Evolutionary conservation across 92 coral and sea anemone genomes (phyloP), one percentile per base, ranked within the genome.

Genomic region (Porites divaricata): DNA sequence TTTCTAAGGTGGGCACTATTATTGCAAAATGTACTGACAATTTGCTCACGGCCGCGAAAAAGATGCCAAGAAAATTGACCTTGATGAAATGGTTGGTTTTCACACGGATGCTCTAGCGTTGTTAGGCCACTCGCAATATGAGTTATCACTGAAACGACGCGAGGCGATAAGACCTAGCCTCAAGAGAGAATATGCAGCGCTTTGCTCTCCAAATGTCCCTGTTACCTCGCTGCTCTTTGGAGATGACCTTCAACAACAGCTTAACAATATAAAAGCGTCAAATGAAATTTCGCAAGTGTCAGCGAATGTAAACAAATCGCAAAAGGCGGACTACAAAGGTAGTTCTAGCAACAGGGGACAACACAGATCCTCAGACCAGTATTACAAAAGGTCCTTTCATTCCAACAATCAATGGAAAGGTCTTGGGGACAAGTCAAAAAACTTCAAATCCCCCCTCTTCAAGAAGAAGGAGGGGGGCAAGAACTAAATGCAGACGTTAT

Each of bases 121-220:
- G 6, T 28, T 76, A 73, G 88, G 88, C 26, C 83, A 76, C 78
- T 11, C 83, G 41, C 88, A 77, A 62, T 26, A 77, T n/a, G 77
- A 85, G 77, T 78, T 77, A 59, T 76, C 78, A 1, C 21, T 76
- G 88, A 70, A 76, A 54, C 20, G 83, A 9, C 52, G 72, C 9
- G 71, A 85, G 63, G 76, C 77, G n/a, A 77, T 54, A 76, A 77
- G 28, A 67, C 76, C 83, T 59, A 85, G 88, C 83, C 58, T 85
- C 28, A 77, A 67, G 20, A 85, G 56, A 54, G 70, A 76, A 25
- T 85, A 85, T 69, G 53, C 88, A 50, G 50, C 8, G 21, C 88
- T 65, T 2, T 76, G 68, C 49, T 84, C 82, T 5, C 56, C 52
- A 75, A 51, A 75, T 68, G 75, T 64, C 63, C 81, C 82, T 15